Percentiles rank a stretch among this genome's conserved stretches.
Evolutionary conservation across 1,140 invertebrate species (phyloP).

Genomic region (Nymphalis io): DNA sequence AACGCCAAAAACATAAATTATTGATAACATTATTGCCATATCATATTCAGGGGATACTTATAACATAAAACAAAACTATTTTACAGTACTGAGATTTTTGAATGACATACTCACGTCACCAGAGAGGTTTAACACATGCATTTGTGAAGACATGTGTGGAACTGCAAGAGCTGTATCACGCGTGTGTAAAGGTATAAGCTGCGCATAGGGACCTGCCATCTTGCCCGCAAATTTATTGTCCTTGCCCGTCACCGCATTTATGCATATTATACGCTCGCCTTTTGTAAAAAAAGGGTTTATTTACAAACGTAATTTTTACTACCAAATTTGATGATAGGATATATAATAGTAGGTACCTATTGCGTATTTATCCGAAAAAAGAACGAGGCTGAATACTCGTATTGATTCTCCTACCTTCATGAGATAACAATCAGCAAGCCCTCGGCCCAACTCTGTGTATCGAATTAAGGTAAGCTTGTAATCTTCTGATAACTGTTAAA

Average conservation of each 20-base stretch:
- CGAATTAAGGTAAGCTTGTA: constrained; percentile 58
- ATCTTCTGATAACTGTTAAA: constrained; percentile 49
- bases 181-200: constrained; percentile 51
- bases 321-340: constrained; percentile 4
- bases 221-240: constrained; percentile 75
- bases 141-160: constrained; percentile 54
- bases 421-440: constrained; percentile 65
- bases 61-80: too few species aligned
- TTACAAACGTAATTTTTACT: not conserved
- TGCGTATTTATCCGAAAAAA: constrained; percentile 71
- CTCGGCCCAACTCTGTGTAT: constrained; percentile 67
- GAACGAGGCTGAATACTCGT: constrained; percentile 63
- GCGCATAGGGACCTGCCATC: constrained; percentile 66
- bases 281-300: not conserved
- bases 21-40: too few species aligned
- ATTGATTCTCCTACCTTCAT: constrained; percentile 62
- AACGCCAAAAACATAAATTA: too few species aligned
- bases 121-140: constrained; percentile 58
- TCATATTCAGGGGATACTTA: too few species aligned
- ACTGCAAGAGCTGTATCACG: constrained; percentile 57
- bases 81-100: not conserved
- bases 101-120: constrained; percentile 51
- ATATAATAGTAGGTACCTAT: constrained; percentile 55
- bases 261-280: constrained; percentile 73
- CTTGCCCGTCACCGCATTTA: constrained; percentile 67